A percentile compares a stretch with the other conserved stretches of the same genome.
These are phyloP conservation scores for Acromyrmex echinatior DNA, from an alignment of 1,140 invertebrate species.

Conservation along the genomic window DNA sequence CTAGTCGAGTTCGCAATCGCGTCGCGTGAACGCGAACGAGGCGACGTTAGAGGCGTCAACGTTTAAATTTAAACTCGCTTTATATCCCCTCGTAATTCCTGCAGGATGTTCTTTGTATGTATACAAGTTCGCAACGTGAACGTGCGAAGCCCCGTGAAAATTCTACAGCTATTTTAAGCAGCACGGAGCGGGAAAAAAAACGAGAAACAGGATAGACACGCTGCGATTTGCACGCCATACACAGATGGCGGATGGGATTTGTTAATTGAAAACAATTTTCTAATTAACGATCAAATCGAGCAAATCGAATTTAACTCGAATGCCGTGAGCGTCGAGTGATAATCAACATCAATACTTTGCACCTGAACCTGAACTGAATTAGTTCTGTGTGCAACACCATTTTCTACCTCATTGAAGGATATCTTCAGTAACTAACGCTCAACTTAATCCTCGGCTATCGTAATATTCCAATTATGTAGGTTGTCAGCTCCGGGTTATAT, in stretches of 20 bases:
- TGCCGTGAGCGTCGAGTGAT: constrained; percentile 6
- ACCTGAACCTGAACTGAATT: background rate
- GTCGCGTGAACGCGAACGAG: background rate
- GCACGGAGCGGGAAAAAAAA: background rate
- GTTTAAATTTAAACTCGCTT: constrained; percentile 62
- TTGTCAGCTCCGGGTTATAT: background rate
- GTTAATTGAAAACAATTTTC: constrained; percentile 47
- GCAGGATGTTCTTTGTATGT: constrained; percentile 14
- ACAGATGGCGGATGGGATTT: background rate
- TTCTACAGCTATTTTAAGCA: constrained; percentile 45
- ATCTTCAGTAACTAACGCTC: background rate
- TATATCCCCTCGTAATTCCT: constrained; percentile 39
- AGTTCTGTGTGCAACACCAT: background rate
- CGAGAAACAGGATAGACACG: background rate
- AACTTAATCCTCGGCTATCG: background rate
- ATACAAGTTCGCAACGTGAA: background rate
- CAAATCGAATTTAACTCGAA: constrained; percentile 44
- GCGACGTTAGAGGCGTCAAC: background rate
- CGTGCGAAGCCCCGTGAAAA: constrained; percentile 6
- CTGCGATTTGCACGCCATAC: background rate
- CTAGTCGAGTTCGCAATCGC: background rate
- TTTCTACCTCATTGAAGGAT: constrained; percentile 1
- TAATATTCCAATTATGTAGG: constrained; percentile 18
- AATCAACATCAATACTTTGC: constrained; percentile 3
- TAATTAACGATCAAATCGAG: constrained; percentile 30